Evolutionary conservation across 2,888 invertebrate species (phyloP).

Genomic region (Vesta saturnalis): DNA sequence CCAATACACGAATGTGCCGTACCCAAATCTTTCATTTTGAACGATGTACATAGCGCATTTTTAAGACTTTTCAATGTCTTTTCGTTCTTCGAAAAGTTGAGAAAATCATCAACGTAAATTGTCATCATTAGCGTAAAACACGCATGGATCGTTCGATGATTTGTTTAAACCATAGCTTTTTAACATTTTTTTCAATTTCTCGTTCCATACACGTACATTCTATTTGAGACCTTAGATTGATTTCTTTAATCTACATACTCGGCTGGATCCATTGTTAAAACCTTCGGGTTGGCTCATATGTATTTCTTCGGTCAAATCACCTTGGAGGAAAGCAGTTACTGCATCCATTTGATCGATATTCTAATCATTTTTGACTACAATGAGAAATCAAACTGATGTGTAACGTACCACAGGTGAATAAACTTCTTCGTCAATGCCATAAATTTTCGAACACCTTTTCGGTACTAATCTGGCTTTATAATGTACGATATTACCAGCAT

Average conservation of each 20-base stretch:
- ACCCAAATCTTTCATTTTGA: too few relatives aligned
- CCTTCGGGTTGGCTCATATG: neutral
- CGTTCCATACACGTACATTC: neutral
- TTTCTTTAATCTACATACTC: neutral
- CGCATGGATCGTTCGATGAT: too few relatives aligned
- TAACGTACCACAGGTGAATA: conserved; percentile 25
- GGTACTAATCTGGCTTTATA: too few relatives aligned
- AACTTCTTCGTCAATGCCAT: conserved; percentile 16
- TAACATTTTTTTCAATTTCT: neutral
- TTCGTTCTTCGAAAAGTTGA: neutral
- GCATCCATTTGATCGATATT: neutral
- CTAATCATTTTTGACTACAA: neutral
- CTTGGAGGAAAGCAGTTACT: conserved; percentile 10
- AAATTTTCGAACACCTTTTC: neutral
- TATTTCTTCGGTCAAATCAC: conserved; percentile 7
- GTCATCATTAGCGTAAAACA: neutral
- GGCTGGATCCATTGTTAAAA: neutral
- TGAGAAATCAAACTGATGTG: conserved; percentile 21
- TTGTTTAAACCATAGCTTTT: too few relatives aligned
- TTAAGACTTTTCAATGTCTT: neutral
- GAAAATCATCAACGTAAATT: conserved; percentile 4
- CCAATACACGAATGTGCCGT: neutral
- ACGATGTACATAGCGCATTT: neutral
- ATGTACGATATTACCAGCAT: too few relatives aligned
- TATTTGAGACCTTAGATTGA: neutral